Base-by-base conservation (phyloP, 1,140 invertebrate genomes). In the Papilio polytes region DNA sequence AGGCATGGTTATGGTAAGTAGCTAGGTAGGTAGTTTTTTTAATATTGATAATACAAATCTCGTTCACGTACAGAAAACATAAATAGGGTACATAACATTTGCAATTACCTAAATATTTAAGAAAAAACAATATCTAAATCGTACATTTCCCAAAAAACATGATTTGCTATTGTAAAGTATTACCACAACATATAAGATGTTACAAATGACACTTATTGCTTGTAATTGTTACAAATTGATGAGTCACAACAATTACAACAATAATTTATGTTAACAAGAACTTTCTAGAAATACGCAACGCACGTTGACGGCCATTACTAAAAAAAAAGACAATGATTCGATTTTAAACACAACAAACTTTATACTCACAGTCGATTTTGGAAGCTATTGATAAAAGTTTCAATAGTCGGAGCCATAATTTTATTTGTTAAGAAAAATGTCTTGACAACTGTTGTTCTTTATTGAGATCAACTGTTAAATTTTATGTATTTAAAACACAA, bases 281-380 rank as follows among this genome's bases (percentile, higher is more conserved):
- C 74, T n/a, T 78, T 78, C 74, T 59, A 78, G 74, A 78, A 78
- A 36, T 36, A 36, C 53, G 51, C 31, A 78, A 59, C 4, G 22
- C 10, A 26, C 31, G 36, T 13, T 76, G 56, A 78, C 53, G 41
- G 36, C 53, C 53, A 36, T 78, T 20, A 78, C 48, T n/a, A 41
- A 10, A 41, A 41, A 10, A 41, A n/a, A 22, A 20, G 13, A 18
- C 56, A 53, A 74, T 56, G 53, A 13, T 46, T 41, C 74, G 56
- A 63, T 74, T 31, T 73, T 36, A 63, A 80, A 83, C 31, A n/a
- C 59, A 53, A 36, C 82, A 80, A 80, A 73, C 84, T 20, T 56
- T 56, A 80, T 90, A 94, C 93, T 94, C 85, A 94, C 93, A 94
- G 84, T 74, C 93, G 88, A 87, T 94, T 94, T 84, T 94, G 93